Conservation (phyloP, 2,113 vertebrate genomes). For the Syrmaticus mikado region DNA sequence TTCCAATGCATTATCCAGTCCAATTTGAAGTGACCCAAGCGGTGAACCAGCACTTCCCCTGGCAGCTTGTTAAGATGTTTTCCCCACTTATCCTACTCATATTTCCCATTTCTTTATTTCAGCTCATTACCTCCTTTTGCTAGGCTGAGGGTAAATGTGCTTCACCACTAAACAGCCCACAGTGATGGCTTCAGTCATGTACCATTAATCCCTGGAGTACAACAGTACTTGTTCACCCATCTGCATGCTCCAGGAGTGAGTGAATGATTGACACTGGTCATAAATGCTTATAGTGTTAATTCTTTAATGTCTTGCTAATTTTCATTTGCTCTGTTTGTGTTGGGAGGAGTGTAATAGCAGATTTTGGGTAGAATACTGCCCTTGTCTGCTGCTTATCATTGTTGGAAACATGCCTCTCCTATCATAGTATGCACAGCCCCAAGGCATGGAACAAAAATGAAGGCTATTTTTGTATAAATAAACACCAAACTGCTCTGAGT, state of each 20-base stretch:
- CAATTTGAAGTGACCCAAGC: constrained; percentile 37
- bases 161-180: constrained; percentile 30
- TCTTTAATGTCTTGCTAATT: constrained; percentile 58
- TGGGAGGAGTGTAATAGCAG: constrained; percentile 3
- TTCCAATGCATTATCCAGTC: constrained; percentile 31
- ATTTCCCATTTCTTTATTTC: constrained; percentile 48
- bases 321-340: constrained; percentile 24
- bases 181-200: constrained; percentile 49
- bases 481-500: constrained; percentile 55
- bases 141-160: constrained; percentile 26
- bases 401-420: constrained; percentile 47
- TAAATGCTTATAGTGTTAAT: constrained; percentile 63
- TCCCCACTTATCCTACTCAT: neutral
- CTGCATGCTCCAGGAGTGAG: constrained; percentile 32
- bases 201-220: constrained; percentile 54
- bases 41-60: constrained; percentile 35
- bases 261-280: constrained; percentile 55
- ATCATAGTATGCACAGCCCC: neutral
- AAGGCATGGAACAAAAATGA: constrained; percentile 63
- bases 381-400: constrained; percentile 22
- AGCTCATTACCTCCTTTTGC: constrained; percentile 42
- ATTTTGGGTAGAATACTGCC: constrained; percentile 19
- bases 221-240: constrained; percentile 33
- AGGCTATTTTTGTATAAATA: constrained; percentile 67
- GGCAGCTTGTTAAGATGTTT: constrained; percentile 57